Evolutionary conservation across 64 coral and sea anemone genomes (phyloP), one percentile per base, ranked within the genome.

Genomic region (Catalaphyllia jardinei): DNA sequence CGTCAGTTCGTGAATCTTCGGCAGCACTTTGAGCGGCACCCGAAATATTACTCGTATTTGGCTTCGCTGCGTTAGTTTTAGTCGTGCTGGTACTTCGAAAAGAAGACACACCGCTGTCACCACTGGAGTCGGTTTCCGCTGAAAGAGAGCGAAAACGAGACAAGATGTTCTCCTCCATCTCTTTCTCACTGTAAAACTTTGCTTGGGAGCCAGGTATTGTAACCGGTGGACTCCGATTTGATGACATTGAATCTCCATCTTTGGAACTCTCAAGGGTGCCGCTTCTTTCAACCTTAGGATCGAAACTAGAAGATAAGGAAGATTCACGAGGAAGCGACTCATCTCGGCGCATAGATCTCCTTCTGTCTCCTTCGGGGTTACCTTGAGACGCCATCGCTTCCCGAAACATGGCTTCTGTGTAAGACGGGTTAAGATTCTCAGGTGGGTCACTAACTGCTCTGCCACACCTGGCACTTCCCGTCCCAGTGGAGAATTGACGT

Each of bases 371-470:
- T 15, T 85, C 81, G 69, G 69, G 17, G 24, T 25, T 71, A 0
- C 22, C 24, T 71, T 10, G 13, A 39, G 10, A 8, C 24, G 31
- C 25, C 81, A 85, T 85, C 19, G 81, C 81, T 18, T 85, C 81
- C 71, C 50, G 71, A 3, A 85, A 51, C 81, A 85, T 85, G 5
- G 73, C 33, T 33, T 78, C 90, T 17, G 82, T 49, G 61, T 79
- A 87, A 8, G 90, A 67, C 2, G 90, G 82, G 17, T 76, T 67
- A 24, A 19, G 13, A 67, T 4, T 71, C 8, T 10, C 81, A 7
- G 63, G 31, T 28, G 81, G 81, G 63, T 85, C 81, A 42, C 62
- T 71, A 28, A 71, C n/a, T 42, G 60, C 11, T 67, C 38, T 71
- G 62, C 27, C 18, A 2, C 81, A 38, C 24, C 65, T 10, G 5